Percentiles rank a stretch among this genome's conserved stretches.
These are phyloP conservation scores for Olivierus martensii DNA, from an alignment of 1,140 invertebrate genomes.

Conservation along the genomic window DNA sequence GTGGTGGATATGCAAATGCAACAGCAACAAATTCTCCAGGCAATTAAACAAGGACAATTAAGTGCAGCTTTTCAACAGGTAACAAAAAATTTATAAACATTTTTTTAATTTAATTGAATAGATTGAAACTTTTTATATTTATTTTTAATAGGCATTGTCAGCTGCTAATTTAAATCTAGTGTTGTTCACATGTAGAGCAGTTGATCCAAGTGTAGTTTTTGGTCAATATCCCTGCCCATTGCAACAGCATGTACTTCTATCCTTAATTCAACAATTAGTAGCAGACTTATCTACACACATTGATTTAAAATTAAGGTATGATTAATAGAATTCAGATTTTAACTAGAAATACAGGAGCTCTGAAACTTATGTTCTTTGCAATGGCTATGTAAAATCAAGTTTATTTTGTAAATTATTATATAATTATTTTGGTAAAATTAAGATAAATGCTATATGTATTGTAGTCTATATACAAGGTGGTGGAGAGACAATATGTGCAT, in stretches of 20 bases:
- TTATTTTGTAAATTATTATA: too few relatives aligned
- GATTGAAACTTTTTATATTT: background rate
- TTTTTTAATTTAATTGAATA: too few relatives aligned
- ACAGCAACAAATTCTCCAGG: conserved; percentile 52
- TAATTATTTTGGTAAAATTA: too few relatives aligned
- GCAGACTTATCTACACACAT: conserved; percentile 69
- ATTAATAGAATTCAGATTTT: too few relatives aligned
- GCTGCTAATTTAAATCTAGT: conserved; percentile 72
- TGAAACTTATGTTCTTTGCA: too few relatives aligned
- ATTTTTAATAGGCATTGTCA: conserved; percentile 50
- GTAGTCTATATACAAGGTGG: too few relatives aligned
- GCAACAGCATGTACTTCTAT: conserved; percentile 72
- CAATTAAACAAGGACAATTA: conserved; percentile 55
- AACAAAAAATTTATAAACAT: conserved; percentile 1
- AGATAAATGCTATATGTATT: too few relatives aligned
- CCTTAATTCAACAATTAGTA: conserved; percentile 81
- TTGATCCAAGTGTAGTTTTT: conserved; percentile 62
- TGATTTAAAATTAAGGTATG: conserved; percentile 73
- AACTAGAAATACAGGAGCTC: too few relatives aligned
- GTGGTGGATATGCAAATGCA: conserved; percentile 31
- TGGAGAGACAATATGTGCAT: too few relatives aligned
- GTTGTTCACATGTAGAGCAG: conserved; percentile 64
- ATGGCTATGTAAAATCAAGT: too few relatives aligned
- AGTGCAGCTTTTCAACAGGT: conserved; percentile 70
- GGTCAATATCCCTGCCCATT: conserved; percentile 45